Evolutionary conservation across 2,113 vertebrate genomes (phyloP).

Genomic region (Ptyas mucosa): DNA sequence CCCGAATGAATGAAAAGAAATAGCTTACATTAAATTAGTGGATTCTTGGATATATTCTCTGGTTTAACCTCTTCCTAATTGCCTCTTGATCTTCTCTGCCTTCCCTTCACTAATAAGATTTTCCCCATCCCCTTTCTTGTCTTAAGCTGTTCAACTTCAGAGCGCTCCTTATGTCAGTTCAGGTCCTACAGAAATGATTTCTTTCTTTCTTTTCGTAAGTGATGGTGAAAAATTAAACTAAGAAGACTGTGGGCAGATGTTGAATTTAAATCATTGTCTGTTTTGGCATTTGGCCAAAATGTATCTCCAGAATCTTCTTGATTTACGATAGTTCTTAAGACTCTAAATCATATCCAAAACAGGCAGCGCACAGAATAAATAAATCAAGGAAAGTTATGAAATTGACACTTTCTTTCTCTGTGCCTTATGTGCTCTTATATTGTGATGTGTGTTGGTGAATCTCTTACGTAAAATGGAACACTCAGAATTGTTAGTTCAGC

Average conservation of each 20-base stretch:
- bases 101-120: background rate
- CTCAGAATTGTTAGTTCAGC: background rate
- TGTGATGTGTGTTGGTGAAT: background rate
- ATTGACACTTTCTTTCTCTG: background rate
- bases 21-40: background rate
- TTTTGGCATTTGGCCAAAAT: constrained; percentile 34
- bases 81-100: too few relatives aligned
- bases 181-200: background rate
- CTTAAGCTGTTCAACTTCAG: background rate
- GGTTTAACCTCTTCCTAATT: background rate
- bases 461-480: background rate
- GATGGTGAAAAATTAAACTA: constrained; percentile 41
- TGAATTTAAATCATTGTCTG: constrained; percentile 54
- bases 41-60: background rate
- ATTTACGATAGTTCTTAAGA: constrained; percentile 20
- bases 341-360: constrained; percentile 43
- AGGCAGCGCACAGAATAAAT: background rate
- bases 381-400: constrained; percentile 3
- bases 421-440: background rate
- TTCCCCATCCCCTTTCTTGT: too few relatives aligned
- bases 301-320: constrained; percentile 40
- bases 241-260: constrained; percentile 25
- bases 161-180: background rate
- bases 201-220: constrained; percentile 34
- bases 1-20: background rate